Evolutionary conservation across 2,888 invertebrate genomes (phyloP), one percentile per base, ranked within the genome.

Genomic region (Busseola fusca): DNA sequence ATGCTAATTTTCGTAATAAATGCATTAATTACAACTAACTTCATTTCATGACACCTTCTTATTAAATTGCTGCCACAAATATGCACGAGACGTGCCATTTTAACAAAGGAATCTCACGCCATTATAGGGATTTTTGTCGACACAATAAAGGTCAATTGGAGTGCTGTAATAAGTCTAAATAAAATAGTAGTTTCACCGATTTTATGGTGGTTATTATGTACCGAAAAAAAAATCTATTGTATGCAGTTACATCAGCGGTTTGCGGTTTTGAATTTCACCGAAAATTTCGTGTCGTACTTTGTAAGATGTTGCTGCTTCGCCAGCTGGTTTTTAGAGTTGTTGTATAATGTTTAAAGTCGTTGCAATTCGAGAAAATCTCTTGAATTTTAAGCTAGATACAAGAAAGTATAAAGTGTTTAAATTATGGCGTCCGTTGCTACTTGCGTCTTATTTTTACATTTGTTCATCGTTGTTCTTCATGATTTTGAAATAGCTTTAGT

Each of bases 251-350:
- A 69, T 81, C 74, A 84, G 63, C 64, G 27, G 50, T 58, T 72
- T 70, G 76, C n/a, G 73, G 75, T 81, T 72, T 63, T 56, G 48
- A 81, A 64, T 78, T 84, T 82, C 75, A 59, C 78, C 66, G 27
- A 30, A 30, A 9, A 9, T 74, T 65, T 72, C 45, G 52, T 67
- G 54, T 64, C 68, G 56, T 65, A 52, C 64, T 72, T 64, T 64
- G 50, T 40, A 27, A 60, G 27, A 50, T 9, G 16, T 52, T 54
- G 40, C 58, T 45, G 34, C 27, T 12, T 27, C 30, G 64, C 48
- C 34, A 74, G 30, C 14, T 68, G 7, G 18, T 64, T 62, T 75
- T 69, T 45, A 40, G 14, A 65, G 27, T 52, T 4, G 27, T 58
- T 27, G 34, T 63, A 79, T 21, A 52, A 25, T 37, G 21, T 14